phyloP scores from a whole-genome alignment of 2,113 vertebrate species.

The Burhinus bistriatus region DNA sequence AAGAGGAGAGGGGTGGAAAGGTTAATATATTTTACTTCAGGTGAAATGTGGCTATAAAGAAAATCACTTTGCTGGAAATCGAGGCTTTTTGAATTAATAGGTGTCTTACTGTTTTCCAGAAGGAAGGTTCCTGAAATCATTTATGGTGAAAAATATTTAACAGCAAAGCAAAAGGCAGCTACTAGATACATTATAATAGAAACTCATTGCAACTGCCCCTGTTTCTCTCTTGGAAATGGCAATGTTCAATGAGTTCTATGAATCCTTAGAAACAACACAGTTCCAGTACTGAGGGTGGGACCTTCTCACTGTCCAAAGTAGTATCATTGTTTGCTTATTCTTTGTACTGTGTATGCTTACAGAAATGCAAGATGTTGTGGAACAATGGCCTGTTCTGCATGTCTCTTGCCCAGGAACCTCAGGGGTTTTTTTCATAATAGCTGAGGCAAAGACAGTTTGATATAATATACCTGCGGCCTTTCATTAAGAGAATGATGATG shows the following conservation, averaged over 20 bases:
- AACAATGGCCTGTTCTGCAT: neutral
- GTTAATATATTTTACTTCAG: constrained; percentile 1
- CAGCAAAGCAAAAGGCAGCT: neutral
- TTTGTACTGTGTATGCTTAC: neutral
- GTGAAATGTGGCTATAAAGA: neutral
- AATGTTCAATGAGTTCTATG: neutral
- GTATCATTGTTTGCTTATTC: neutral
- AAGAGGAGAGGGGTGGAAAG: neutral
- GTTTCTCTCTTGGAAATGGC: neutral
- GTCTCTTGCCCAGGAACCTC: neutral
- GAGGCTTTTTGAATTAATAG: neutral
- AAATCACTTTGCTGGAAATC: neutral
- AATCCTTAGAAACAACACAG: neutral
- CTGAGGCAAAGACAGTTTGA: neutral
- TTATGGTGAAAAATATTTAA: neutral
- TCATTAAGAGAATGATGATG: neutral
- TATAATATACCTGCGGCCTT: neutral
- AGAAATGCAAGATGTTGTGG: neutral
- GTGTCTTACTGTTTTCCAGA: neutral
- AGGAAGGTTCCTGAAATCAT: neutral
- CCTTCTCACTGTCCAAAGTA: neutral
- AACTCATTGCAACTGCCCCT: neutral
- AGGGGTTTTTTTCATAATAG: neutral
- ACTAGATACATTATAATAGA: neutral
- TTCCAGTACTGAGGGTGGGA: neutral